Percentiles rank a stretch among this genome's conserved stretches.
Evolutionary conservation across 1,140 invertebrate species (phyloP).

Genomic region (Epicauta chinensis): DNA sequence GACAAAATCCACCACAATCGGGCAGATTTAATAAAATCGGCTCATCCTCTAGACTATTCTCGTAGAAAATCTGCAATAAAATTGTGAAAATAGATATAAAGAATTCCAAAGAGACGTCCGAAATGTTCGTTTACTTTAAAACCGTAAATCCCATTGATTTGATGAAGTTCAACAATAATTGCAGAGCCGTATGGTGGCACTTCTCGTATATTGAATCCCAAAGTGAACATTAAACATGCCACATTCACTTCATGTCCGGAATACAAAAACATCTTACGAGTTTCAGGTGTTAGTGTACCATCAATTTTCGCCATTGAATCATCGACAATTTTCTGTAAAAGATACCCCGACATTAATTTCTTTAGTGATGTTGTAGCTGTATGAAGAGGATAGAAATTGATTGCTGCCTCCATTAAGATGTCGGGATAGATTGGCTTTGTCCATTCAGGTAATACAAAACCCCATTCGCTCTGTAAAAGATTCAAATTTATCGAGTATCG

Average conservation of each 20-base stretch:
- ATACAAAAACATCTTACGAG: conserved; percentile 27
- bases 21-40: too few relatives aligned
- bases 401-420: conserved; percentile 22
- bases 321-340: conserved; percentile 26
- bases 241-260: conserved; percentile 31
- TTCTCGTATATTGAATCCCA: conserved; percentile 25
- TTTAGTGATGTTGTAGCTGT: conserved; percentile 20
- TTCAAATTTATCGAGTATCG: too few relatives aligned
- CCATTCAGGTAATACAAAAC: conserved; percentile 17
- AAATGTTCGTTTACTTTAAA: conserved; percentile 21
- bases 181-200: conserved; percentile 27
- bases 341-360: conserved; percentile 14
- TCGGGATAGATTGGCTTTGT: conserved; percentile 32
- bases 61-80: too few relatives aligned
- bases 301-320: conserved; percentile 17
- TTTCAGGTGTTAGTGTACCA: conserved; percentile 1
- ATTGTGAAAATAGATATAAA: too few relatives aligned
- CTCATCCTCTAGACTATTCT: too few relatives aligned
- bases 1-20: too few relatives aligned
- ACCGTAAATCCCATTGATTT: conserved; percentile 19
- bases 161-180: conserved; percentile 26
- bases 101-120: not conserved
- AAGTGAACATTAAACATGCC: conserved; percentile 17
- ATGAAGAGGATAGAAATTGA: conserved; percentile 18
- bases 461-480: not conserved